Percentiles rank a stretch among this genome's conserved stretches.
phyloP scores from a whole-genome alignment of 1,140 invertebrate species.

The Phenacoccus solenopsis region DNA sequence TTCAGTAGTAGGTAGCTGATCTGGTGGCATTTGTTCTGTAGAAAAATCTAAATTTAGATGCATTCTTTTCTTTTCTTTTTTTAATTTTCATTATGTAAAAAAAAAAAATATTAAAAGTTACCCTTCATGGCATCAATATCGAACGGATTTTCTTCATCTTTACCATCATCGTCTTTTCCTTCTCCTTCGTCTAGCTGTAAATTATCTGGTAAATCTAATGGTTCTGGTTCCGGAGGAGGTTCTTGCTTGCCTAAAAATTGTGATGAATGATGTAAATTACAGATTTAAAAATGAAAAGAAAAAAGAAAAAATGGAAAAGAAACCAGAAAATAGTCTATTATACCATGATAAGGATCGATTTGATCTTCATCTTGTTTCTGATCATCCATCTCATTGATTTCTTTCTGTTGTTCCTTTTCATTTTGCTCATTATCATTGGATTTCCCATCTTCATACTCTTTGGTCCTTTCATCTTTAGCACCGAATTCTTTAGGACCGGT shows the following conservation, averaged over 20 bases:
- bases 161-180: slow-evolving; percentile 38
- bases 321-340: slow-evolving; percentile 21
- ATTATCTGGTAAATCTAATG: slow-evolving; percentile 76
- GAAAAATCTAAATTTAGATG: neutral
- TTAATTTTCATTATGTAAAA: too few species aligned
- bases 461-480: slow-evolving; percentile 43
- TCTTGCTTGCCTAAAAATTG: slow-evolving; percentile 40
- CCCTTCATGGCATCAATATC: slow-evolving; percentile 66
- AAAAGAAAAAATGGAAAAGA: slow-evolving; percentile 1
- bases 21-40: neutral
- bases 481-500: slow-evolving; percentile 40
- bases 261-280: slow-evolving; percentile 4
- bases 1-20: neutral
- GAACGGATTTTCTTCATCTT: slow-evolving; percentile 59
- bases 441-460: slow-evolving; percentile 37
- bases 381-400: slow-evolving; percentile 59
- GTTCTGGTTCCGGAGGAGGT: slow-evolving; percentile 61
- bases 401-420: slow-evolving; percentile 47
- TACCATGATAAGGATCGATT: slow-evolving; percentile 69
- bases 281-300: slow-evolving; percentile 19
- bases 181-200: slow-evolving; percentile 67
- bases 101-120: slow-evolving; percentile 18
- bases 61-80: too few species aligned
- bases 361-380: slow-evolving; percentile 67
- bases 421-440: slow-evolving; percentile 36